Evolutionary conservation across 2,113 vertebrate species (phyloP).

Genomic region (Pelusios castaneus): DNA sequence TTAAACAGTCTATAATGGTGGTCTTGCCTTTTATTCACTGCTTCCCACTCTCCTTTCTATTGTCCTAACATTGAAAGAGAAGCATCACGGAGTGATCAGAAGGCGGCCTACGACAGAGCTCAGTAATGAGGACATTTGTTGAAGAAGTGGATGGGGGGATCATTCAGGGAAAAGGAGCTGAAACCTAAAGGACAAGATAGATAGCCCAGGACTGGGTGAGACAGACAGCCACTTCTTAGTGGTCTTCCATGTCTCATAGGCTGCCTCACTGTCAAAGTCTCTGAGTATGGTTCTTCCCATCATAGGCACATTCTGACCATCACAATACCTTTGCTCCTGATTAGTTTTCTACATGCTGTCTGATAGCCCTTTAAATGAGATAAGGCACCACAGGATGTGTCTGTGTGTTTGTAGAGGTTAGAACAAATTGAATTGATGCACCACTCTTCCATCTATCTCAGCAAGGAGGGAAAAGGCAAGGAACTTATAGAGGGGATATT

Average conservation of each 20-base stretch:
- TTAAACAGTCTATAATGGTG: fast-evolving
- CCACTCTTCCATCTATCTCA: neutral
- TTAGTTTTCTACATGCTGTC: neutral
- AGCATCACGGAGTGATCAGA: neutral
- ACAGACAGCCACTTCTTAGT: neutral
- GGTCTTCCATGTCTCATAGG: fast-evolving
- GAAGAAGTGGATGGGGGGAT: fast-evolving
- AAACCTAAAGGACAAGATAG: neutral
- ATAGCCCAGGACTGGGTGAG: neutral
- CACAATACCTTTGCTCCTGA: neutral
- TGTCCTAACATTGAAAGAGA: neutral
- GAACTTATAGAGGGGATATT: fast-evolving
- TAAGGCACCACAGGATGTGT: too few relatives aligned
- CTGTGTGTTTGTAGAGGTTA: too few relatives aligned
- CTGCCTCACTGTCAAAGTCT: neutral
- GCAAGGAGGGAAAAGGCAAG: neutral
- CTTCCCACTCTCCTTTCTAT: neutral
- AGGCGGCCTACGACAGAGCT: fast-evolving
- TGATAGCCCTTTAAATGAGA: neutral
- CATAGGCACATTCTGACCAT: neutral
- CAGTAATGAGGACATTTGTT: neutral
- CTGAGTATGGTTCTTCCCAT: fast-evolving
- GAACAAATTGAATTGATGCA: neutral
- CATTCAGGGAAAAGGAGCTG: fast-evolving
- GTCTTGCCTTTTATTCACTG: neutral